Evolutionary conservation across 2,888 invertebrate species (phyloP).

Genomic region (Euplagia quadripunctaria): DNA sequence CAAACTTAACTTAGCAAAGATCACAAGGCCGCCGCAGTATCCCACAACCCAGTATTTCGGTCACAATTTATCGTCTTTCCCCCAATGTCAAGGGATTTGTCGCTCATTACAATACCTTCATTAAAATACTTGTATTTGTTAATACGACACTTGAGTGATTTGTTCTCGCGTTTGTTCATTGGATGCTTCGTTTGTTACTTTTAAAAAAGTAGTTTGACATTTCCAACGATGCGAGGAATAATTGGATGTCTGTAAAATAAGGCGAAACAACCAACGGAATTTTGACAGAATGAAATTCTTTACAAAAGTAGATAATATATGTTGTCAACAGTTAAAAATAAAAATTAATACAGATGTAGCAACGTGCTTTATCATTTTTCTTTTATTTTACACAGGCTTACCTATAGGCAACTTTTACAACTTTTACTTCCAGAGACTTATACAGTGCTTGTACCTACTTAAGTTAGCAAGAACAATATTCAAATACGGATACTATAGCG

Average conservation of each 20-base stretch:
- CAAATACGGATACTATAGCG: not conserved
- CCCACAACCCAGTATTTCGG: constrained; percentile 59
- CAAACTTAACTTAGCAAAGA: constrained; percentile 35
- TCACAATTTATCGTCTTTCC: constrained; percentile 67
- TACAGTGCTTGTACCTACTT: not conserved
- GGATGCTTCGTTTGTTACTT: constrained; percentile 48
- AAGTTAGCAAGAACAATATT: not conserved
- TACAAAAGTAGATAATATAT: constrained; percentile 2
- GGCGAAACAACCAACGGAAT: constrained; percentile 6
- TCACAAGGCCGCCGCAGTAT: constrained; percentile 64
- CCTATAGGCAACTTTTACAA: not conserved
- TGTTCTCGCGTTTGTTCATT: constrained; percentile 71
- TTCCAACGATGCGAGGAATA: constrained; percentile 26
- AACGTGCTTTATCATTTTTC: too few species aligned
- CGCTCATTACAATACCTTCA: constrained; percentile 68
- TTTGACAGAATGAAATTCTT: constrained; percentile 1
- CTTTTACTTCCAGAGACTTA: not conserved
- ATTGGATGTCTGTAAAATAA: constrained; percentile 11
- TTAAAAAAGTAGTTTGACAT: constrained; percentile 46
- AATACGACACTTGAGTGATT: constrained; percentile 74
- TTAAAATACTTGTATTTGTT: constrained; percentile 83
- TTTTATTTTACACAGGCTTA: not conserved
- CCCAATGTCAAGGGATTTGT: constrained; percentile 74
- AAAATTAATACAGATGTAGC: not conserved
- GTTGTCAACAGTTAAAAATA: not conserved